Evolutionary conservation across 2,113 vertebrate genomes (phyloP).

Genomic region (Cochlearius cochlearius): DNA sequence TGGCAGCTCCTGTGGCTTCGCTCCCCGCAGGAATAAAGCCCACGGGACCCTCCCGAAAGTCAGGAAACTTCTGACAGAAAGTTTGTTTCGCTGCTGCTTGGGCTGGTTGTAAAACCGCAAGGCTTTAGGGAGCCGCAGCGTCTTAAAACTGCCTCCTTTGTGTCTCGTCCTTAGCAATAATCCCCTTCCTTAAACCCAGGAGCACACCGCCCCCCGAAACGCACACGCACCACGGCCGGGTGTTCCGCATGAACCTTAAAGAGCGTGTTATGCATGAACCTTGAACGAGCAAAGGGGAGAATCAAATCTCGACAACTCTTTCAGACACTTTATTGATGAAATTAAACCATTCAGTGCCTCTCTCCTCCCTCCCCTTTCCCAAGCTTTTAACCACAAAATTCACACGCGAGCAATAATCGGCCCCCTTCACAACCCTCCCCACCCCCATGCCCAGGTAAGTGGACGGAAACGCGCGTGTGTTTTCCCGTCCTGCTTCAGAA

Average conservation of each 20-base stretch:
- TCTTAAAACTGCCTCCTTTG: conserved; percentile 27
- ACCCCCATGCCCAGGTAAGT: not conserved
- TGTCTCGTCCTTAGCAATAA: conserved; percentile 34
- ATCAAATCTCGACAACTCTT: not conserved
- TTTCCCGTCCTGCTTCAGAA: not conserved
- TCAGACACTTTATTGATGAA: not conserved
- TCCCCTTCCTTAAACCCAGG: not conserved
- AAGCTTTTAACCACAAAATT: not conserved
- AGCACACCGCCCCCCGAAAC: not conserved
- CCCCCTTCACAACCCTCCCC: not conserved
- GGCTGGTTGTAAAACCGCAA: not conserved
- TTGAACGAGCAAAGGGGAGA: not conserved
- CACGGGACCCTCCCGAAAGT: not conserved
- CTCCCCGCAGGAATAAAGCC: not conserved
- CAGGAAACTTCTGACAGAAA: not conserved
- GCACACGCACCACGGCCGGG: not conserved
- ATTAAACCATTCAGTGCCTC: not conserved
- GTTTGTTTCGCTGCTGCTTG: not conserved
- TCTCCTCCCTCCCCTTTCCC: not conserved
- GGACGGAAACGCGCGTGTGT: not conserved
- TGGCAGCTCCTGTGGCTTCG: not conserved
- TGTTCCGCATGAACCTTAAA: not conserved
- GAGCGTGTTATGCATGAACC: not conserved
- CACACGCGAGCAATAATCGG: not conserved
- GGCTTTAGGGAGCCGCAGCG: not conserved